Conservation (phyloP, 2,113 vertebrate species). For the Eulacestoma nigropectus region DNA sequence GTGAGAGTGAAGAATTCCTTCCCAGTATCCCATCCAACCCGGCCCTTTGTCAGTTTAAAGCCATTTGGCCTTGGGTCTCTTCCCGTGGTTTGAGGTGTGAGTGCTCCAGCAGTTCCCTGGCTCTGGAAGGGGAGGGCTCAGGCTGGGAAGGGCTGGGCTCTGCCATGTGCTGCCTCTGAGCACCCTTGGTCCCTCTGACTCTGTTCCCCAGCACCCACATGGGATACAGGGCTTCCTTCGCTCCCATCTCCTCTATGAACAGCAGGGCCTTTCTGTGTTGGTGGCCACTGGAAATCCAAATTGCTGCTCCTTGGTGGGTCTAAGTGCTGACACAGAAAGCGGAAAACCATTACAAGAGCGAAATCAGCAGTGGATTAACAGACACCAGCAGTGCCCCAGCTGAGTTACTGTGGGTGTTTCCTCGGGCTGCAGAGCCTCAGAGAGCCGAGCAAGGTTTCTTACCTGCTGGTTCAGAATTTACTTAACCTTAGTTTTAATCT, state of each 20-base stretch:
- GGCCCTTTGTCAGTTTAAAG: background rate
- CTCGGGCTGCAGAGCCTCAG: background rate
- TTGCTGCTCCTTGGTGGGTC: background rate
- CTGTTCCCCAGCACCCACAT: fast-evolving
- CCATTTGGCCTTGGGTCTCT: too few relatives aligned
- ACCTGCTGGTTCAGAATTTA: background rate
- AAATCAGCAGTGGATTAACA: background rate
- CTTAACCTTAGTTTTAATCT: background rate
- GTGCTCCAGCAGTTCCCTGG: background rate
- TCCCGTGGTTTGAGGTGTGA: fast-evolving
- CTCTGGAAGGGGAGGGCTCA: background rate
- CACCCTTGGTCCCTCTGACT: background rate
- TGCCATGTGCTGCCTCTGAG: background rate
- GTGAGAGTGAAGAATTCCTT: background rate
- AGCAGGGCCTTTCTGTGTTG: background rate
- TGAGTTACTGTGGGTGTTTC: background rate
- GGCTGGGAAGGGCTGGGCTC: background rate
- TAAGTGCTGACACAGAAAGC: background rate
- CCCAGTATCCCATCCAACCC: too few relatives aligned
- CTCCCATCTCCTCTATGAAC: fast-evolving
- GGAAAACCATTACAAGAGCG: background rate
- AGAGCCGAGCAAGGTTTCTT: background rate
- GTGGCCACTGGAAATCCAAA: background rate
- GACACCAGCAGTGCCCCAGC: background rate
- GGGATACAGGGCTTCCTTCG: background rate